phyloP scores from a whole-genome alignment of 2,888 invertebrate species.

The Acrobeloides nanus region DNA sequence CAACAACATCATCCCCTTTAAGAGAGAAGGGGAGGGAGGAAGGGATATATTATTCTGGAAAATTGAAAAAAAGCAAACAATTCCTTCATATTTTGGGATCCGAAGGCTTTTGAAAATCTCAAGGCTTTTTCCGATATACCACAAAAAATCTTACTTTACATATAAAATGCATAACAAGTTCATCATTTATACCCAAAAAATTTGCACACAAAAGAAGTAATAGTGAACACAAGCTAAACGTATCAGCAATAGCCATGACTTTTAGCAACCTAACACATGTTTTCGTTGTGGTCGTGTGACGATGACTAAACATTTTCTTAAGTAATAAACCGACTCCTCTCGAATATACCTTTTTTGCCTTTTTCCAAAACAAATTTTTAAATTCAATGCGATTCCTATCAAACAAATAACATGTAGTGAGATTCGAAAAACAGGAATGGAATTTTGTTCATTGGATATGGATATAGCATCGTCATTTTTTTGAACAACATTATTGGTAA shows the following conservation, averaged over 20 bases:
- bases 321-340: conserved; percentile 15
- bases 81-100: too few relatives aligned
- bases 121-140: too few relatives aligned
- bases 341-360: too few relatives aligned
- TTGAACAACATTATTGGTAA: too few relatives aligned
- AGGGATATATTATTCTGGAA: too few relatives aligned
- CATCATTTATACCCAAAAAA: conserved; percentile 28
- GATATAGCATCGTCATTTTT: too few relatives aligned
- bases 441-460: too few relatives aligned
- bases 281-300: conserved; percentile 30
- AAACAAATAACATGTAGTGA: conserved; percentile 22
- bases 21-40: too few relatives aligned
- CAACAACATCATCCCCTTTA: too few relatives aligned
- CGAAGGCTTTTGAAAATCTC: too few relatives aligned
- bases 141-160: conserved; percentile 49
- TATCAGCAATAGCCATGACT: conserved; percentile 46
- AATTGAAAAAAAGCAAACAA: too few relatives aligned
- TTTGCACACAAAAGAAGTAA: conserved; percentile 32
- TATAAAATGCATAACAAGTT: conserved; percentile 30
- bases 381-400: conserved; percentile 24
- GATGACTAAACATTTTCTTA: conserved; percentile 16
- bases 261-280: conserved; percentile 40
- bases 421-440: too few relatives aligned
- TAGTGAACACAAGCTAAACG: conserved; percentile 32
- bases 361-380: conserved; percentile 16